Percentiles rank a stretch among this genome's conserved stretches.
Conservation (phyloP, 2,888 invertebrate genomes). For the Polyommatus icarus region DNA sequence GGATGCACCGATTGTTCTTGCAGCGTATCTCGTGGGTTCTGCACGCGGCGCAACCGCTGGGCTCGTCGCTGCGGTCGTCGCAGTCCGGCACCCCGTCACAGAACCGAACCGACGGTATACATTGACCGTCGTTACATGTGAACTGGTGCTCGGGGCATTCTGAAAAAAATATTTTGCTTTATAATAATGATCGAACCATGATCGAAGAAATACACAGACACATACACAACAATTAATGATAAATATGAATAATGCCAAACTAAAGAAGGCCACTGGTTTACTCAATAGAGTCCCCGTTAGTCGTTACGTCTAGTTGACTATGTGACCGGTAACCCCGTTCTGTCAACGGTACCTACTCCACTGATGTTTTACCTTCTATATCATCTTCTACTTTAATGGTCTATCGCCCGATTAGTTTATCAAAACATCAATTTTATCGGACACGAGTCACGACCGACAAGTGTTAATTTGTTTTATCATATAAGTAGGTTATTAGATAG, state of each 20-base stretch:
- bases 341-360: constrained; percentile 52
- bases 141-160: constrained; percentile 73
- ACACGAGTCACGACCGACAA: constrained; percentile 1
- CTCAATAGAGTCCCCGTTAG: constrained; percentile 53
- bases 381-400: constrained; percentile 41
- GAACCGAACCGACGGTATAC: constrained; percentile 82
- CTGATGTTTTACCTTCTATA: constrained; percentile 48
- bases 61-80: constrained; percentile 85
- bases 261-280: constrained; percentile 17
- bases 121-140: constrained; percentile 83
- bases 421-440: background rate
- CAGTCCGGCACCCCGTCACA: constrained; percentile 87
- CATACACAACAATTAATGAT: background rate
- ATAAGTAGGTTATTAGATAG: too few species aligned
- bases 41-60: constrained; percentile 78
- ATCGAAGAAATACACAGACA: background rate
- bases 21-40: constrained; percentile 72
- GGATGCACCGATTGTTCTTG: constrained; percentile 82
- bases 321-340: constrained; percentile 61
- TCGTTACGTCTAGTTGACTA: constrained; percentile 61
- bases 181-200: too few species aligned
- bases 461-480: constrained; percentile 9
- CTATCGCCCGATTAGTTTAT: background rate
- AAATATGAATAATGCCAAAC: constrained; percentile 29
- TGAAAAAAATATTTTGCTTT: constrained; percentile 46